A percentile compares a stretch with the other conserved stretches of the same genome.
Conservation (phyloP, 2,888 invertebrate species). For the Cremastinae sp. region DNA sequence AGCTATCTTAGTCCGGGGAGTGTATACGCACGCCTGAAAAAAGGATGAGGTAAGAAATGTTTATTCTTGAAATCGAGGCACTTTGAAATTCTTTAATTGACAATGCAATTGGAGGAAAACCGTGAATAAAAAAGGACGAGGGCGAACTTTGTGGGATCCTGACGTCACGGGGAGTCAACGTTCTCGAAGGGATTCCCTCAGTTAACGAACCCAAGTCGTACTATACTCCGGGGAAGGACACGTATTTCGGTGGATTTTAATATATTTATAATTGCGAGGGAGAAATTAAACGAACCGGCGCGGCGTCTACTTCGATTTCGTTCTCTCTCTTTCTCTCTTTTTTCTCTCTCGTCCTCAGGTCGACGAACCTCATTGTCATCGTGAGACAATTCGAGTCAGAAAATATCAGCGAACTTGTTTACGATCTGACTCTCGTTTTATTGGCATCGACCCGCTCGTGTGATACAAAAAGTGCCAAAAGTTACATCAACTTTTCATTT, state of each 20-base stretch:
- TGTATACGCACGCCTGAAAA: no score
- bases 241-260: neutral
- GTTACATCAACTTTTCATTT: no score
- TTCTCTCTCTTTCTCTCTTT: neutral
- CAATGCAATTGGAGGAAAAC: constrained; percentile 1
- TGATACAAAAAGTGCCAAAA: constrained; percentile 5
- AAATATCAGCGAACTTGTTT: constrained; percentile 52
- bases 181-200: no score
- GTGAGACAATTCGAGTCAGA: constrained; percentile 31
- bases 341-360: neutral
- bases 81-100: neutral
- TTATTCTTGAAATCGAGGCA: no score
- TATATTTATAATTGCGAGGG: constrained; percentile 19
- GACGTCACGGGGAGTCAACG: no score
- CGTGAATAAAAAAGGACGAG: constrained; percentile 6
- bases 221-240: no score
- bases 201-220: neutral
- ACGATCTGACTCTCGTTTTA: constrained; percentile 34
- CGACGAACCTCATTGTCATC: constrained; percentile 48
- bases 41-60: no score
- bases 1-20: no score
- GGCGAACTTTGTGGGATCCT: neutral
- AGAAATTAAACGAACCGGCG: constrained; percentile 11
- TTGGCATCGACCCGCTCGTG: constrained; percentile 21
- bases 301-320: neutral